phyloP scores from a whole-genome alignment of 2,113 vertebrate genomes.

The Collichthys lucidus region DNA sequence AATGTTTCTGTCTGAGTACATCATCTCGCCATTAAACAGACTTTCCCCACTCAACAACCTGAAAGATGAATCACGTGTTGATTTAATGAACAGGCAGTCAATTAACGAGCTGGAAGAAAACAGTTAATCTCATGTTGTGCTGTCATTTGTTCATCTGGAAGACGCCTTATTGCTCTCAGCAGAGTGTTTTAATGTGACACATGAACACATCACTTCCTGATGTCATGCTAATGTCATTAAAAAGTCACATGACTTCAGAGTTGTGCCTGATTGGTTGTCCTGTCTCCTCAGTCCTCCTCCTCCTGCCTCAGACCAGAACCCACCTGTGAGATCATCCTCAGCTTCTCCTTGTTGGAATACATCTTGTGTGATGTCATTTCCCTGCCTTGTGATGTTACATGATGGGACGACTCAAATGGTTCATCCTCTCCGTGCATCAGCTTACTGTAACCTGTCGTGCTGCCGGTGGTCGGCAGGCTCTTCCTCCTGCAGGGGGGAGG shows the following conservation, averaged over 20 bases:
- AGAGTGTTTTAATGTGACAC: background rate
- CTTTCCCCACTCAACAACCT: background rate
- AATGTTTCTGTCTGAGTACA: no score
- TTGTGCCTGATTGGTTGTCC: slow-evolving; percentile 12
- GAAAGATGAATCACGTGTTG: background rate
- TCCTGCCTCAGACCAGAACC: slow-evolving; percentile 13
- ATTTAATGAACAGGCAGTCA: slow-evolving; percentile 5
- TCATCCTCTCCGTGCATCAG: slow-evolving; percentile 1
- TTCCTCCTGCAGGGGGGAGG: slow-evolving; percentile 34
- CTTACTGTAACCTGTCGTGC: slow-evolving; percentile 13
- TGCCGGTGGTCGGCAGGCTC: slow-evolving; percentile 44
- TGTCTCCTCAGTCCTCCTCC: background rate
- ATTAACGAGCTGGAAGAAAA: no score
- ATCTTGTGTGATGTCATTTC: slow-evolving; percentile 37
- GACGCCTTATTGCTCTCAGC: slow-evolving; percentile 53
- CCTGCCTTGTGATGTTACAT: slow-evolving; percentile 6
- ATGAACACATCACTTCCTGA: background rate
- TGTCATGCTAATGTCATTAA: background rate
- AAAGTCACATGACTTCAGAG: slow-evolving; percentile 12
- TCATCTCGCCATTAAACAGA: no score
- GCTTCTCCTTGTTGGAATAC: slow-evolving; percentile 33
- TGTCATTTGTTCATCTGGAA: slow-evolving; percentile 40
- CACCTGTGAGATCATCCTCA: slow-evolving; percentile 54
- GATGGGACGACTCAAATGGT: slow-evolving; percentile 16
- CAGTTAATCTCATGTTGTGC: slow-evolving; percentile 1